Evolutionary conservation across 2,797 vertebrate species (phyloP).

Genomic region (Tenualosa ilisha): DNA sequence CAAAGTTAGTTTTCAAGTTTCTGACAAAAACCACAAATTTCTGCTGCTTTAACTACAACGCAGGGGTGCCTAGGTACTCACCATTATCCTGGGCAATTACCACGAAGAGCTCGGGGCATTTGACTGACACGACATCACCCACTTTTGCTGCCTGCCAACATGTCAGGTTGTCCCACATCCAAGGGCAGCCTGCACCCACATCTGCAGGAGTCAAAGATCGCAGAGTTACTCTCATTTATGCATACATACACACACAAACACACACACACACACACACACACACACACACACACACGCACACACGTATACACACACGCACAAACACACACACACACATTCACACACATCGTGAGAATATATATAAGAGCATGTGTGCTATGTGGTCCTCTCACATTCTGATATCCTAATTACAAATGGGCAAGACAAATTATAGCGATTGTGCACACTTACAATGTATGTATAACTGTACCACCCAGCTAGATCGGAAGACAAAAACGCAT

Average conservation of each 20-base stretch:
- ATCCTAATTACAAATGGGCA: too few species aligned
- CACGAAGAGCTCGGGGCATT: slow-evolving; percentile 87
- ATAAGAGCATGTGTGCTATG: too few species aligned
- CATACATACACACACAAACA: background rate
- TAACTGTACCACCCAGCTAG: too few species aligned
- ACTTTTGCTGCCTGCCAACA: slow-evolving; percentile 88
- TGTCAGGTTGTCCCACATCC: slow-evolving; percentile 96
- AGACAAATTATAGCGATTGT: too few species aligned
- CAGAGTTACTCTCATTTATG: background rate
- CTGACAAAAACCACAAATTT: background rate
- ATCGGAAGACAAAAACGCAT: too few species aligned
- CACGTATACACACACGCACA: background rate
- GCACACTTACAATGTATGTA: too few species aligned
- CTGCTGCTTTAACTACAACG: background rate
- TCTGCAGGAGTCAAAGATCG: background rate
- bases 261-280: background rate
- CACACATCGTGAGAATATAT: background rate
- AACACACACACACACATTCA: background rate
- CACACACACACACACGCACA: background rate
- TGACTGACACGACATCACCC: slow-evolving; percentile 85
- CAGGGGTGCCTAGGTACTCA: slow-evolving; percentile 52
- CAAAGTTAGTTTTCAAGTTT: background rate
- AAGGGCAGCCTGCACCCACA: slow-evolving; percentile 78
- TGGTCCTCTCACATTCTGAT: too few species aligned
- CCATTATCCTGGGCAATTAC: slow-evolving; percentile 83